Base-by-base conservation (phyloP, 1,140 invertebrate species). In the Scylla paramamosain region DNA sequence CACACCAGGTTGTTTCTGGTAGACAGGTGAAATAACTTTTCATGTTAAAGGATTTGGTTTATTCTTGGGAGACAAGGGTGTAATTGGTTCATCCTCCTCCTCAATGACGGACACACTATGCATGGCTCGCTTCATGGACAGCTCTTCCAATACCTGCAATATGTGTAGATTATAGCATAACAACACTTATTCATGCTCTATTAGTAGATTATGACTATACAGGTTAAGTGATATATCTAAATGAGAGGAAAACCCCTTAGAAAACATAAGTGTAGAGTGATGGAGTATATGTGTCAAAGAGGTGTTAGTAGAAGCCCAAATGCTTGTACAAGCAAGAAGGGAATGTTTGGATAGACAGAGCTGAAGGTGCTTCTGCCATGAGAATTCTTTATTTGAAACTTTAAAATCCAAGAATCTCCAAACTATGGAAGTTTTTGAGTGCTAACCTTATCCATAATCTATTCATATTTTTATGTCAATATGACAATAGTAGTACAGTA, bases 31-130 rank as follows among this genome's bases (percentile, higher is more conserved):
- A n/a, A 20, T n/a, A n/a, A n/a, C 67, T 77, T 91, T 25, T 39
- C 52, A 91, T 7, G 16, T 39, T n/a, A 93, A 45, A 14, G 77
- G 28, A 1, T 46, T 28, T 8, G 77, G 31, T 29, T 32, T 28
- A n/a, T 83, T 59, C 93, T 94, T 89, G n/a, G 94, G 94, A n/a
- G 90, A 92, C 29, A 39, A 28, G 16, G 94, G 94, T 14, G 94
- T 92, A n/a, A 52, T 32, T 20, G 89, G 94, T 87, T 92, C 94
- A 45, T 95, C 94, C 31, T 95, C 94, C 39, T 95, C 94, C 59
- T 95, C 89, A 67, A 95, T 95, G 77, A 95, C 90, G 6, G 94
- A 92, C 28, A 95, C 94, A 77, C 94, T 95, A 25, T 84, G 83
- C 77, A 87, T 48, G 45, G 94, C 90, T 87, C 32, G 67, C 83